These are phyloP conservation scores for Apodemia mormo DNA, from an alignment of 2,888 invertebrate genomes.

Conservation along the genomic window DNA sequence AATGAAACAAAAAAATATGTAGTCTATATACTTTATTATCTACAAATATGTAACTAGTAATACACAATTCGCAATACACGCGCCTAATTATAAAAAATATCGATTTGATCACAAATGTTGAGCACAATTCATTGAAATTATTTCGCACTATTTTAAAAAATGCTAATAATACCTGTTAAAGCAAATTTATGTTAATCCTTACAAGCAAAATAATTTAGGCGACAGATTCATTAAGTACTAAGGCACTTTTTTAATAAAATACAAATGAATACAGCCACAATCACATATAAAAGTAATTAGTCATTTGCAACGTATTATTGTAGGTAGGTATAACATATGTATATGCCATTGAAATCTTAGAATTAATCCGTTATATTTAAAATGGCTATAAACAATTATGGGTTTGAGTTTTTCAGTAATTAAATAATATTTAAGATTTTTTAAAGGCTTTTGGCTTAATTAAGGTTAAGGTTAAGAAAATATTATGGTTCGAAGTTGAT, in stretches of 20 bases:
- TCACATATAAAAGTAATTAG: background rate
- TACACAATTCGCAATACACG: slow-evolving; percentile 47
- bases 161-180: slow-evolving; percentile 55
- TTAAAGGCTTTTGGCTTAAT: too few relatives aligned
- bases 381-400: too few relatives aligned
- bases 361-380: too few relatives aligned
- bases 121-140: slow-evolving; percentile 36
- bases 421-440: too few relatives aligned
- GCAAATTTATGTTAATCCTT: slow-evolving; percentile 33
- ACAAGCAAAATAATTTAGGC: slow-evolving; percentile 26
- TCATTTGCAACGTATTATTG: background rate
- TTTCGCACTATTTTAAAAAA: slow-evolving; percentile 46
- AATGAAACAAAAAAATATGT: background rate
- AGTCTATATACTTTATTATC: slow-evolving; percentile 29
- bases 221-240: slow-evolving; percentile 30
- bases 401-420: too few relatives aligned
- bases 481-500: too few relatives aligned
- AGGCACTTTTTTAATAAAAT: slow-evolving; percentile 30
- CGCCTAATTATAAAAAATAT: slow-evolving; percentile 51
- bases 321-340: background rate
- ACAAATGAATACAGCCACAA: background rate
- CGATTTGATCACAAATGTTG: slow-evolving; percentile 47
- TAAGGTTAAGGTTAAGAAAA: too few relatives aligned
- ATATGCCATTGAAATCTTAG: background rate
- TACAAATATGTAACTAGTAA: slow-evolving; percentile 44